Base-by-base conservation (phyloP, 2,797 vertebrate species). In the Eutrigla gurnardus region DNA sequence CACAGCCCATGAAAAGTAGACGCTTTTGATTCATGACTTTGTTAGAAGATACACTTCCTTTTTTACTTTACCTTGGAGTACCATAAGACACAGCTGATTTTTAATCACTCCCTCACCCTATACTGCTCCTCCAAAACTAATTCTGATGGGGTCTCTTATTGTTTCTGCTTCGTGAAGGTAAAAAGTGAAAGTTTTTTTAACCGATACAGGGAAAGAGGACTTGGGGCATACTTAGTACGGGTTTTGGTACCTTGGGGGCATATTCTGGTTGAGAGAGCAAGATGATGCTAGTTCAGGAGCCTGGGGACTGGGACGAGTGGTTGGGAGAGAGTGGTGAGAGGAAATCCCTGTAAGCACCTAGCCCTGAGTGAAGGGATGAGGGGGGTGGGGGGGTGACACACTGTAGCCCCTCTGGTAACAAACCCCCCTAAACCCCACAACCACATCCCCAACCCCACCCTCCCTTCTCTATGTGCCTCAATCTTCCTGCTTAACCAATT, bases 401-500 rank as follows among this genome's bases (percentile, higher is more conserved):
- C 78, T 70, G 83, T 87, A 83, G 83, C 87, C 88, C 93, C 89
- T 90, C 89, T 89, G 87, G 78, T 91, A 89, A 83, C 87, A 74
- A 88, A 65, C 54, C 71, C 86, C 69, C 63, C 77, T 36, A 75
- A 89, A 84, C 79, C 87, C 82, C 75, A 73, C 82, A 79, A 73
- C 81, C 87, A 85, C 88, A 89, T 89, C 86, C 91, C 89, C 86
- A 90, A 89, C 90, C 91, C 88, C 90, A 89, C 83, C 91, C 88
- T 82, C 91, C 90, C 90, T 91, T 93, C 92, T 96, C 96, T 96
- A 93, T 95, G 95, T 94, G 95, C 96, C 96, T 97, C 85, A 96
- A 96, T 96, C 96, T 97, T 97, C 96, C 96, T 98, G 95, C 97
- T 98, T 99, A 99, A 99, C 97, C 97, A 97, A 97, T 94, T 98